Evolutionary conservation across 2,888 invertebrate species (phyloP), one percentile per base, ranked within the genome.

Genomic region (Phania funesta): DNA sequence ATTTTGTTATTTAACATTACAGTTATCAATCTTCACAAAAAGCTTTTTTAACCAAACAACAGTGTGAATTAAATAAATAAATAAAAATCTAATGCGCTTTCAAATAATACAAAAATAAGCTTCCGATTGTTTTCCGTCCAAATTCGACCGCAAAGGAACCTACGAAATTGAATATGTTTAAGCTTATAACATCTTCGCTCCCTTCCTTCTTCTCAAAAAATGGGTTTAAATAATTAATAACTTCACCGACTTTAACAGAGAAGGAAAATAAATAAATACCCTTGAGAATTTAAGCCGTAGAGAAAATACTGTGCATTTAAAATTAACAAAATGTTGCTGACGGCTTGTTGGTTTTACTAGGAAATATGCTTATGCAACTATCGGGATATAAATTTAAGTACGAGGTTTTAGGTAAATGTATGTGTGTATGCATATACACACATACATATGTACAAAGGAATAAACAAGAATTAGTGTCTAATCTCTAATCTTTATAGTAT

Each of bases 261-360:
- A 6, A n/a, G 29, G 32, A 29, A n/a, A 41, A 22, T 11, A 7
- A 13, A 29, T 29, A 20, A 54, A 29, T 54, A 68, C 24, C 52
- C 54, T 22, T 29, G 32, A 54, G 54, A 44, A 26, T 29, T n/a
- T 44, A 1, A 56, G 8, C 46, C 22, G 7, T 41, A 8, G 32
- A 56, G 58, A 22, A 48, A 48, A 18, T 38, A 58, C 16, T 48
- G 48, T 58, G 46, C 44, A 70, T 70, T 24, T 46, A 58, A 58
- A 56, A 56, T 56, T 16, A 48, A 22, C 48, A 48, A n/a, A 58
- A 46, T 16, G 13, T 7, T 48, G 48, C 48, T 18, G 24, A 24
- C 18, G 38, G 13, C 18, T 24, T 35, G 35, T 48, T 35, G 48
- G 35, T n/a, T 48, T 24, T 48, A n/a, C 13, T 35, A 38, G n/a